Evolutionary conservation across 2,888 invertebrate species (phyloP).

Genomic region (Druceiella hillmani): DNA sequence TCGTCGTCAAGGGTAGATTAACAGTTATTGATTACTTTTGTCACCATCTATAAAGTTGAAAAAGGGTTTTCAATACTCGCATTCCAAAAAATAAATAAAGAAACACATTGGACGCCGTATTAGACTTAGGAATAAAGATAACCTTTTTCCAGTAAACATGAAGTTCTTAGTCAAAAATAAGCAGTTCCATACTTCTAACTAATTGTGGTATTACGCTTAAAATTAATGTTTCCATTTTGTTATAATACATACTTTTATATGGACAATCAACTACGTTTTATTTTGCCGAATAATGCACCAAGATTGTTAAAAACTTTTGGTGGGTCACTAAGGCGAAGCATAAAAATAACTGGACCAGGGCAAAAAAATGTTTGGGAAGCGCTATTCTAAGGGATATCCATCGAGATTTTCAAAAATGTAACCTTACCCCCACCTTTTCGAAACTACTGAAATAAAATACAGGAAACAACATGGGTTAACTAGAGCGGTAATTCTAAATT

Average conservation of each 20-base stretch:
- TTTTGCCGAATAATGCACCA: neutral
- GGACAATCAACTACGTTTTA: neutral
- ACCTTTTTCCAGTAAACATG: no score
- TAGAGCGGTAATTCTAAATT: no score
- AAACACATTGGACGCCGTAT: no score
- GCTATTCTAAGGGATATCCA: no score
- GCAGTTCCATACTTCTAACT: neutral
- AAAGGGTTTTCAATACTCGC: neutral
- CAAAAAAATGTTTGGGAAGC: neutral
- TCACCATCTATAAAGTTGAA: no score
- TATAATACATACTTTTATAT: neutral
- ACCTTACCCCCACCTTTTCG: no score
- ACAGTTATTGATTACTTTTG: no score
- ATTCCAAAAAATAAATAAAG: no score
- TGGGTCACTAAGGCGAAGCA: neutral
- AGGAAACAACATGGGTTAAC: no score
- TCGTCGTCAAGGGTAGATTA: neutral
- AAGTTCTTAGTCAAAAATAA: neutral
- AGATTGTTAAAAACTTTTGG: neutral
- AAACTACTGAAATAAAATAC: no score
- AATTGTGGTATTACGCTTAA: neutral
- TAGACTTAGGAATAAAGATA: neutral
- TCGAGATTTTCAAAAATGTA: no score
- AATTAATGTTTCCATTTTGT: neutral
- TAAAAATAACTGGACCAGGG: neutral